phyloP scores from a whole-genome alignment of 1,140 invertebrate genomes.

The Muscidifurax raptorellus region DNA sequence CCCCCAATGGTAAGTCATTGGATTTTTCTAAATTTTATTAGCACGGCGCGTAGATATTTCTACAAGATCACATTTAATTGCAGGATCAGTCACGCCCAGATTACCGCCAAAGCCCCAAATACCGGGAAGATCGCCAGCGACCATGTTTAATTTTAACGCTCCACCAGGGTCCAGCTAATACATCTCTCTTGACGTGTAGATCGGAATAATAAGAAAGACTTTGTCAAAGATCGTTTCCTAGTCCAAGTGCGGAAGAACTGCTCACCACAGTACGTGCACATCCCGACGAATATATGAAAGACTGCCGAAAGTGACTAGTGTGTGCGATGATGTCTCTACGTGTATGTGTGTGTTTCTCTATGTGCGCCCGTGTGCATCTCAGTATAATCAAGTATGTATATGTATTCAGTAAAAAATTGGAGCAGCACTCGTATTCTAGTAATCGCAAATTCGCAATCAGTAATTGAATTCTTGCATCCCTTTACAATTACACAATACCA shows the following conservation, averaged over 20 bases:
- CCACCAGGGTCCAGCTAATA: conserved; percentile 71
- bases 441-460: background rate
- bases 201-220: conserved; percentile 47
- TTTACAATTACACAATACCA: background rate
- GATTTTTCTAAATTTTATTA: conserved; percentile 25
- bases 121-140: conserved; percentile 69
- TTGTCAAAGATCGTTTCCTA: conserved; percentile 47
- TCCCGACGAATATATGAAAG: conserved; percentile 19
- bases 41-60: background rate
- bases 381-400: conserved; percentile 21
- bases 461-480: background rate
- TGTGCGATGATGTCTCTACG: conserved; percentile 7
- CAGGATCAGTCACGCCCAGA: conserved; percentile 72
- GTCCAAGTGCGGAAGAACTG: conserved; percentile 32
- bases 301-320: conserved; percentile 15
- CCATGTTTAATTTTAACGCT: conserved; percentile 74
- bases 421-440: background rate
- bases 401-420: background rate
- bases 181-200: conserved; percentile 10
- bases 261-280: background rate
- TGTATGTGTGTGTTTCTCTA: background rate
- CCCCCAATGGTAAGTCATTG: conserved; percentile 68
- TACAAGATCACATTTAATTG: conserved; percentile 34
- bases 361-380: background rate
- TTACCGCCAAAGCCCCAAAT: conserved; percentile 74